phyloP scores from a whole-genome alignment of 2,888 invertebrate species.

The Cephus rjabovi region DNA sequence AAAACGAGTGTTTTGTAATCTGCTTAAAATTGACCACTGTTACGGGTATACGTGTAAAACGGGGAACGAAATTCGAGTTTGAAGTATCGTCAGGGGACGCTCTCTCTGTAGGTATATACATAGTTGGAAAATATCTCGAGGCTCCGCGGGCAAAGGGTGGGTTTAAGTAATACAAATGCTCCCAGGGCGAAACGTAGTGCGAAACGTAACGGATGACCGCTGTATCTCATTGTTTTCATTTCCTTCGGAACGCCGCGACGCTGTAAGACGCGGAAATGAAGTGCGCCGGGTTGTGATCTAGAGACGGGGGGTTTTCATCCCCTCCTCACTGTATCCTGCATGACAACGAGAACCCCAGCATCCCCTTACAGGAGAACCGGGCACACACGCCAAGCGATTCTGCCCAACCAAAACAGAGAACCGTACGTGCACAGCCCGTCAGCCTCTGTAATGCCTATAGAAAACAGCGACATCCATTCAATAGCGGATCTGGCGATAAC shows the following conservation, averaged over 20 bases:
- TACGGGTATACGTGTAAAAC: too few relatives aligned
- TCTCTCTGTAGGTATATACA: background rate
- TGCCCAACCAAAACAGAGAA: background rate
- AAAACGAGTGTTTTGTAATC: background rate
- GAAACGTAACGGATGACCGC: constrained; percentile 65
- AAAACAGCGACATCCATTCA: background rate
- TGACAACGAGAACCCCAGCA: constrained; percentile 3
- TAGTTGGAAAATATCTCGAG: background rate
- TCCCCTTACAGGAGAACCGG: background rate
- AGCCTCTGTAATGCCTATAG: background rate
- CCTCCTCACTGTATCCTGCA: background rate
- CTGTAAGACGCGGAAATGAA: constrained; percentile 67
- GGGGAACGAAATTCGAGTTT: background rate
- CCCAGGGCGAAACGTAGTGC: constrained; percentile 47
- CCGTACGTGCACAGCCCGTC: background rate
- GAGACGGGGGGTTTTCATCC: constrained; percentile 19
- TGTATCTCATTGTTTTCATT: constrained; percentile 68
- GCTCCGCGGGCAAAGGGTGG: background rate
- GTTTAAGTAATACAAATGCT: constrained; percentile 65
- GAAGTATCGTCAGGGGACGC: background rate
- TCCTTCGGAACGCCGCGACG: constrained; percentile 61
- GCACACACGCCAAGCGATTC: background rate
- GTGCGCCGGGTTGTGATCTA: constrained; percentile 17
- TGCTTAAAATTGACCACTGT: background rate
- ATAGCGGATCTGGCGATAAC: background rate